Conservation (phyloP, 2,797 vertebrate genomes). For the Carduelis carduelis region DNA sequence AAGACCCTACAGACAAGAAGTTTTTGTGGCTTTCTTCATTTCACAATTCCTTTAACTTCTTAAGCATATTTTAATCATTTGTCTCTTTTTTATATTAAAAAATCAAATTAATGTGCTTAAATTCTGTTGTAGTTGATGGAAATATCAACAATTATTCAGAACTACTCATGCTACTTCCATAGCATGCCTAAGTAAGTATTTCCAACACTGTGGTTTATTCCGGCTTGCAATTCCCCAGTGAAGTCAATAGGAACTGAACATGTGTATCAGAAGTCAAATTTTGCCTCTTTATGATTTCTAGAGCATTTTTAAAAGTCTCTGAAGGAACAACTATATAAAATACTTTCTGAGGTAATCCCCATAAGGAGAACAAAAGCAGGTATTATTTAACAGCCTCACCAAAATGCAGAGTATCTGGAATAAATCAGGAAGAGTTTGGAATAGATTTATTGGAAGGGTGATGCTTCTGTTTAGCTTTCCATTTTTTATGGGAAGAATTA, state of each 20-base stretch:
- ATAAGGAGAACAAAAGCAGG: background rate
- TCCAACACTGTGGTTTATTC: background rate
- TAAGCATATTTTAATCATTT: conserved; percentile 22
- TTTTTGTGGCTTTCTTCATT: conserved; percentile 46
- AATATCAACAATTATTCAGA: conserved; percentile 50
- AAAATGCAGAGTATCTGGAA: conserved; percentile 40
- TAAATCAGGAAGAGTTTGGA: conserved; percentile 55
- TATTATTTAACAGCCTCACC: conserved; percentile 32
- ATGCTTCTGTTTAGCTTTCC: conserved; percentile 54
- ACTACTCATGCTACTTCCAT: conserved; percentile 8
- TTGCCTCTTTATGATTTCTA: conserved; percentile 47
- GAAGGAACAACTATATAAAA: conserved; percentile 43
- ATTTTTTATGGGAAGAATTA: conserved; percentile 63
- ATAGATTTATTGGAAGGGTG: conserved; percentile 44
- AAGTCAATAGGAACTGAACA: conserved; percentile 25
- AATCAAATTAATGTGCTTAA: background rate
- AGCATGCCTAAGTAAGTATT: conserved; percentile 17
- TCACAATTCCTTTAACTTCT: conserved; percentile 47
- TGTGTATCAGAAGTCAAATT: background rate
- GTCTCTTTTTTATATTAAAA: background rate
- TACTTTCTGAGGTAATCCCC: conserved; percentile 30
- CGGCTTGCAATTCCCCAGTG: background rate
- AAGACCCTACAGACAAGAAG: background rate
- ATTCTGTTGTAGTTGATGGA: conserved; percentile 28
- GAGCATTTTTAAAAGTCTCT: conserved; percentile 31